Base-by-base conservation (phyloP, 2,888 invertebrate species). In the Eilema griseolum region DNA sequence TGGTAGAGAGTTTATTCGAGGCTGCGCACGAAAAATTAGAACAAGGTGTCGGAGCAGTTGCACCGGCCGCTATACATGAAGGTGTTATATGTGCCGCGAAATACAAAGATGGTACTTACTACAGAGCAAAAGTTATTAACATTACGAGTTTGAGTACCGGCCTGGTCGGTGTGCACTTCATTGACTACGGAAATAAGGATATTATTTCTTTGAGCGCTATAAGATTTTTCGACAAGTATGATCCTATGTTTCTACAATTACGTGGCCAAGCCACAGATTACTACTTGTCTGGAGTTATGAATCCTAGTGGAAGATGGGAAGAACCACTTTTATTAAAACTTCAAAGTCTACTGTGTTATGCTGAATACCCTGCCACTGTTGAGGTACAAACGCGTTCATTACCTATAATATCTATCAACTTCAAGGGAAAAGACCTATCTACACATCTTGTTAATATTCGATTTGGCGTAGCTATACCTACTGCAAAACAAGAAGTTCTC, bases 131-230 rank as follows among this genome's bases (percentile, higher is more conserved):
- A 86, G 94, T 97, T 64, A 92, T 95, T 63, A 96, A 91, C 72
- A 89, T 94, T 14, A 85, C 92, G 24, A 93, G 87, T 81, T 82
- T 96, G 63, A 84, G 91, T 5, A 94, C 95, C 73, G 96, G 96
- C 26, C 90, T 95, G 68, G 95, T 97, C 65, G 96, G 96, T 78
- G 96, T 97, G n/a, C 95, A 96, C 71, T 97, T 97, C 79, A 95
- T 97, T 46, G 97, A 97, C 86, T 97, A 96, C 82, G 97, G 97
- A 61, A 97, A 97, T 83, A 95, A 93, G 77, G 96, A 96, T 79
- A 87, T 96, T 20, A 95, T 97, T 70, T 95, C 96, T 24, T 86
- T 96, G 67, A 95, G 93, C 59, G 96, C 96, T 73, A 95, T 97
- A 62, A 91, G 97, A 83, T 92, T 96, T 61, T 86, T 97, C 71